Evolutionary conservation across 2,797 vertebrate genomes (phyloP).

Genomic region (Peromyscus attwateri): DNA sequence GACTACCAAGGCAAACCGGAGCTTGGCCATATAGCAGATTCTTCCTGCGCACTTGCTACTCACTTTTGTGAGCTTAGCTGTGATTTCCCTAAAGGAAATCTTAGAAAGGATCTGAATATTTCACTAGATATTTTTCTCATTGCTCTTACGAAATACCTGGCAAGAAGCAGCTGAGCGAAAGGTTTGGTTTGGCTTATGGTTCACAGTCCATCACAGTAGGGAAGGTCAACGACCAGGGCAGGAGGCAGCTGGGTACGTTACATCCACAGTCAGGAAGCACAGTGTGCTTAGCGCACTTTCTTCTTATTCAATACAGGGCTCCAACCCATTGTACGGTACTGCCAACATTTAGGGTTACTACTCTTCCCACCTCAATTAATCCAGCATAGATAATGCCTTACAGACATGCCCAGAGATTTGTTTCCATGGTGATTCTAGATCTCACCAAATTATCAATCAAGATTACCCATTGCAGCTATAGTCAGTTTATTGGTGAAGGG

Average conservation of each 20-base stretch:
- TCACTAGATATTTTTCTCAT: neutral
- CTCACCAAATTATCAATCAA: neutral
- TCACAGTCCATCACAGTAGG: neutral
- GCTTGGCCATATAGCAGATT: neutral
- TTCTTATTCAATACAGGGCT: neutral
- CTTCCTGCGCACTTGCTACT: neutral
- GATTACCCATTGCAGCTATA: neutral
- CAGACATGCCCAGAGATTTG: neutral
- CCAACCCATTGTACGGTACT: neutral
- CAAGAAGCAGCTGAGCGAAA: neutral
- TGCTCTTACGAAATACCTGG: neutral
- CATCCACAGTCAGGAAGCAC: neutral
- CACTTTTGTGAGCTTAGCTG: neutral
- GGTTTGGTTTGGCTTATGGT: neutral
- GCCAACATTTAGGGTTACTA: neutral
- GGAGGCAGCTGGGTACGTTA: neutral
- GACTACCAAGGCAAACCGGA: neutral
- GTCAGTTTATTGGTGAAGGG: neutral
- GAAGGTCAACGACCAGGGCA: neutral
- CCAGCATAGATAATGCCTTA: neutral
- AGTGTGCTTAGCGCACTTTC: neutral
- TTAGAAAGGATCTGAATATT: neutral
- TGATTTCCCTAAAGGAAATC: neutral
- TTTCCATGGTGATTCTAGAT: neutral
- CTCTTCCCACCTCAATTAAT: neutral